Base-by-base conservation (phyloP, 2,113 vertebrate genomes). In the Gila orcuttii region DNA sequence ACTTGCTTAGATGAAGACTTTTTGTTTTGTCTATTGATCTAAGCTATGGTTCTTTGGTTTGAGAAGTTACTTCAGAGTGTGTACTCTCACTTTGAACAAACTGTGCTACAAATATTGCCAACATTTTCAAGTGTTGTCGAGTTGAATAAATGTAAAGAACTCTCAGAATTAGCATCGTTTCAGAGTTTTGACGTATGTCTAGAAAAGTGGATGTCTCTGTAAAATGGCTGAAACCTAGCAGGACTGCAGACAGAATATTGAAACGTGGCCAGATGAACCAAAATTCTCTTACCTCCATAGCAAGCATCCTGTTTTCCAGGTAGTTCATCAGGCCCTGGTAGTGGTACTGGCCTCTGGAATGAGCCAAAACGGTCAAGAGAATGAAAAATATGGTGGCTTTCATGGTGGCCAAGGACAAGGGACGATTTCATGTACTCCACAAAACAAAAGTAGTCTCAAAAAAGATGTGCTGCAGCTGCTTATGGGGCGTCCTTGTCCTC, bases 291-390 rank as follows among this genome's bases (percentile, higher is more conserved):
- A 96, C 95, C 95, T 96, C 95, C 9, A 95, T 93, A 7, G 94
- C 93, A 81, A 93, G 74, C 89, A 96, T 85, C 88, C 95, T 91
- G 87, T 94, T 94, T 90, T 95, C 95, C 88, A 96, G 89, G 90
- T 96, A 95, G 88, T 95, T 94, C 93, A 96, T 94, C 86, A 96
- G 92, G 52, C 91, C 93, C 88, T 95, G 94, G 89, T 95, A 94
- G 90, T 96, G 94, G 90, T 94, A 88, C 91, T 96, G 95, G 39
- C 92, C 93, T 76, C 84, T 88, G 28, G 91, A 88, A 8, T 71
- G 78, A 66, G 74, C 45, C 28, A 90, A 88, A 89, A 90, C 86
- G 55, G 90, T 88, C 6, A 91, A 90, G 71, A 95, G 77, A 31
- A 94, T 82, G 55, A 95, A 86, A 78, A 93, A 62, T 13, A 93